A percentile compares a stretch with the other conserved stretches of the same genome.
Conservation (phyloP, 2,113 vertebrate species). For the Peromyscus polionotus region DNA sequence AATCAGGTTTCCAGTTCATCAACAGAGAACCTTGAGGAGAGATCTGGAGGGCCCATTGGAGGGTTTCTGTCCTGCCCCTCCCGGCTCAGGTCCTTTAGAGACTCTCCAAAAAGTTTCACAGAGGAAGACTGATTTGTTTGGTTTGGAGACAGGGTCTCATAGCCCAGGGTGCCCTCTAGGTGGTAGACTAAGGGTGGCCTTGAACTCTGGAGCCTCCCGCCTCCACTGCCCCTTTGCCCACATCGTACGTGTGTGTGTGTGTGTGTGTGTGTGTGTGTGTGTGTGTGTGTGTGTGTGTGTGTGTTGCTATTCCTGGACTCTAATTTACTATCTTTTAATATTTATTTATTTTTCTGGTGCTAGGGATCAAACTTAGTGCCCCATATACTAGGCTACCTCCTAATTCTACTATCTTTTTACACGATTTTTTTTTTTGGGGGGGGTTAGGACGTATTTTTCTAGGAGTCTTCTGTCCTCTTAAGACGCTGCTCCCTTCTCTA, state of each 20-base stretch:
- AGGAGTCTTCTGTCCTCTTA: not conserved
- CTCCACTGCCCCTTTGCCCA: not conserved
- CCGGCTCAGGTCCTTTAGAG: not conserved
- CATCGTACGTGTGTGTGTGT: not conserved
- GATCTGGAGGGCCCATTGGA: not conserved
- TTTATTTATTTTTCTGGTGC: not conserved
- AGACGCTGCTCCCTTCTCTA: not conserved
- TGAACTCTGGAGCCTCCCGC: not conserved
- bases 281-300: not conserved
- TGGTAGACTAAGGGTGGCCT: not conserved
- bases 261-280: not conserved
- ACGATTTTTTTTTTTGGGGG: not conserved
- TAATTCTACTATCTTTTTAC: not conserved
- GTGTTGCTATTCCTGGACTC: not conserved
- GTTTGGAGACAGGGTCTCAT: not conserved
- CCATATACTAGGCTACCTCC: not conserved
- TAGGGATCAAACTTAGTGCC: not conserved
- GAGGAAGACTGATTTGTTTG: not conserved
- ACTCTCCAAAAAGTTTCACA: not conserved
- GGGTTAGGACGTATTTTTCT: constrained; percentile 42
- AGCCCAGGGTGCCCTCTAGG: not conserved
- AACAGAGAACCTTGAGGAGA: not conserved
- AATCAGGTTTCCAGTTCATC: not conserved
- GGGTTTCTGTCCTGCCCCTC: not conserved
- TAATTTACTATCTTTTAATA: not conserved